Evolutionary conservation across 2,888 invertebrate species (phyloP).

Genomic region (Spilarctia lutea): DNA sequence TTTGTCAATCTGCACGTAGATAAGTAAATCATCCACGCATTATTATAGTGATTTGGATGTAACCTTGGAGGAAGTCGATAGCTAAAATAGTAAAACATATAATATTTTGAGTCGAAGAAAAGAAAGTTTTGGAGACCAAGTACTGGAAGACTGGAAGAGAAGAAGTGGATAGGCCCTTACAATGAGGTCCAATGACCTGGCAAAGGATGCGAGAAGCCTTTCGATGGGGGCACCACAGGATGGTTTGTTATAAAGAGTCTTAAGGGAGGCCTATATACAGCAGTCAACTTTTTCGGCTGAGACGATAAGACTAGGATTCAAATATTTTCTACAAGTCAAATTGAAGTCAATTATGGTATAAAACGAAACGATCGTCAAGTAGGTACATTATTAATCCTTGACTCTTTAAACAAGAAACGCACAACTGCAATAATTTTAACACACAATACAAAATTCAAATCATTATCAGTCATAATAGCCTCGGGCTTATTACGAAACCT

Average conservation of each 20-base stretch:
- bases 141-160: no score
- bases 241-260: no score
- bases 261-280: no score
- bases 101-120: neutral
- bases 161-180: no score
- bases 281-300: no score
- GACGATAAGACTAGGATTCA: no score
- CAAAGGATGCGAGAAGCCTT: no score
- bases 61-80: neutral
- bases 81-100: no score
- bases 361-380: neutral
- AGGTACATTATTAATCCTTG: constrained; percentile 17
- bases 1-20: constrained; percentile 1
- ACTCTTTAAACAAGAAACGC: constrained; percentile 13
- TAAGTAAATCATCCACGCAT: neutral
- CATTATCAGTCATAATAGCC: constrained; percentile 49
- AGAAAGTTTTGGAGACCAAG: neutral
- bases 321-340: neutral
- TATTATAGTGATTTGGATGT: neutral
- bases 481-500: constrained; percentile 55
- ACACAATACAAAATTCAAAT: constrained; percentile 30
- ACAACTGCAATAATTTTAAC: constrained; percentile 16
- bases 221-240: no score
- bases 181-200: no score
- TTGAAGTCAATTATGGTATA: neutral